Evolutionary conservation across 2,888 invertebrate genomes (phyloP).

Genomic region (Platycheirus albimanus): DNA sequence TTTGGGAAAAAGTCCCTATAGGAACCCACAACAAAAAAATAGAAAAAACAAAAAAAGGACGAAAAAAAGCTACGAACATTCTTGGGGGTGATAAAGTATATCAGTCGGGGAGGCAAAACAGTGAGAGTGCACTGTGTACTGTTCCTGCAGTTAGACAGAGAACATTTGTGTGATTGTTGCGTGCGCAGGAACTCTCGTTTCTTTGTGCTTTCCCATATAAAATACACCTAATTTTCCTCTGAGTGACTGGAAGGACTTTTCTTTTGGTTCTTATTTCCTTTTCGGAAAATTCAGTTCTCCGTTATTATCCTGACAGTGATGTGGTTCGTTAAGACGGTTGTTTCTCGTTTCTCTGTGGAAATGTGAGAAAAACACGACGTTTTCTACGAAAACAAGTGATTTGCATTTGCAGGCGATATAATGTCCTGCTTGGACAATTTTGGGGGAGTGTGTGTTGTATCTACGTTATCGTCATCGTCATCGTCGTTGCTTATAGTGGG

Average conservation of each 20-base stretch:
- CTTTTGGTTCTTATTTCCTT: conserved; percentile 73
- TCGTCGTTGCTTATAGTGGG: conserved; percentile 43
- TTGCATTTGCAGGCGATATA: conserved; percentile 56
- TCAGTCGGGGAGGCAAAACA: conserved; percentile 12
- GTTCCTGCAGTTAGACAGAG: conserved; percentile 60
- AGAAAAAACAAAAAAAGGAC: conserved; percentile 37
- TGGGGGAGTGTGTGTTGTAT: conserved; percentile 66
- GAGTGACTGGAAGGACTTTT: conserved; percentile 62
- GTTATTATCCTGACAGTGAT: conserved; percentile 73
- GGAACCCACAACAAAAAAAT: too few relatives aligned
- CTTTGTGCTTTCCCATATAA: conserved; percentile 52
- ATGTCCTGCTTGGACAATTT: conserved; percentile 53
- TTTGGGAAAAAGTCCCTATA: conserved; percentile 60
- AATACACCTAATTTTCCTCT: conserved; percentile 53
- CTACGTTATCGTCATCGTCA: conserved; percentile 8
- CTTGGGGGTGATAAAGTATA: conserved; percentile 36
- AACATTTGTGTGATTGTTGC: conserved; percentile 28
- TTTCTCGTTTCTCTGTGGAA: conserved; percentile 64
- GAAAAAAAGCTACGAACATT: conserved; percentile 41
- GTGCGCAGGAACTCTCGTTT: conserved; percentile 61
- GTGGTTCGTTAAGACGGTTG: conserved; percentile 69
- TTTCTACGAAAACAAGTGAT: conserved; percentile 61
- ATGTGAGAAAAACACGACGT: conserved; percentile 44
- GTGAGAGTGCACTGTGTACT: conserved; percentile 32
- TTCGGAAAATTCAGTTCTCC: conserved; percentile 71